Base-by-base conservation (phyloP, 1,140 invertebrate genomes). In the Tetragnatha versicolor region DNA sequence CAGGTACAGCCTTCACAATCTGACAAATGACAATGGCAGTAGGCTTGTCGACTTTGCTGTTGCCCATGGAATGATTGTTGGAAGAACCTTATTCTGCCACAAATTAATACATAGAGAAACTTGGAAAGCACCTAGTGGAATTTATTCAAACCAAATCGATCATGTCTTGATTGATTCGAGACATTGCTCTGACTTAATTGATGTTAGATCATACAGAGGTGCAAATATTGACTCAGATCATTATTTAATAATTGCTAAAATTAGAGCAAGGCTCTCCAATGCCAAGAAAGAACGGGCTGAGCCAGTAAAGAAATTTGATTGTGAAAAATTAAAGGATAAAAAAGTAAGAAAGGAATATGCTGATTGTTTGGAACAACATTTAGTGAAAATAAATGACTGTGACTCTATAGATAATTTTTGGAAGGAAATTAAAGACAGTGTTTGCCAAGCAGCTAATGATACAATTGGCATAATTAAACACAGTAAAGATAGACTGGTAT, bases 181-280 rank as follows among this genome's bases (percentile, higher is more conserved):
- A 12, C 45, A 47, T 66, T 47, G 37, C 14, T 66, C 39, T 12
- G 27, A 27, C 2, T n/a, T 47, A 14, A 1, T 58, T 27, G 14
- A 27, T 58, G 53, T 27, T n/a, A 65, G 31, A 10, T 37, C 33
- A 6, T 65, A 20, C 39, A 39, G 12, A 35, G 31, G 37, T 17
- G 60, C 33, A 22, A 42, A 65, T 39, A 65, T 39, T 37, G 60
- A 3, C 33, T 65, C 60, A 7, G 60, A 63, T 42, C 60, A 63
- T n/a, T 35, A n/a, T 42, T 17, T 29, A 58, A 39, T 37, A 20
- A 27, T 35, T 35, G 7, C 60, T 37, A 39, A 65, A 22, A 22
- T 37, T 33, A 33, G 27, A 69, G 2, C 14, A 53, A 69, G 20
- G 27, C 1, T 69, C 17, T n/a, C 45, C 10, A 69, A 35, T 37